Conservation (phyloP, 2,888 invertebrate genomes). For the Eutolmus rufibarbis region DNA sequence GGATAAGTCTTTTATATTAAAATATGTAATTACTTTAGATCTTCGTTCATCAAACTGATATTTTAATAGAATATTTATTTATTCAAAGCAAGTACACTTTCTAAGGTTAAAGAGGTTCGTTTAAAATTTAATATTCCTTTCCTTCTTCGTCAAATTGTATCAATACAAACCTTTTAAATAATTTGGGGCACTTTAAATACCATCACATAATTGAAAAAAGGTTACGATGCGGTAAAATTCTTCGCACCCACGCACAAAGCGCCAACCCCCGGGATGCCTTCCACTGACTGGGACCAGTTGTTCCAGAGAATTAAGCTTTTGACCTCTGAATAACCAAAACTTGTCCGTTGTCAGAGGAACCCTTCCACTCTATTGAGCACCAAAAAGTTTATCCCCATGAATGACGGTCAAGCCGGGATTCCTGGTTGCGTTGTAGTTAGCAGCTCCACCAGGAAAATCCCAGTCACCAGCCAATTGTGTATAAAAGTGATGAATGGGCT, state of each 20-base stretch:
- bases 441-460: neutral
- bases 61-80: no score
- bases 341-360: conserved; percentile 16
- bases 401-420: neutral
- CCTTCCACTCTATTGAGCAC: conserved; percentile 22
- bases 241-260: neutral
- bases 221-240: neutral
- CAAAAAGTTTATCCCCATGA: conserved; percentile 28
- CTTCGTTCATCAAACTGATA: no score
- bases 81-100: neutral
- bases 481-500: conserved; percentile 42
- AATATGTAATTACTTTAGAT: no score
- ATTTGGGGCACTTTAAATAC: neutral
- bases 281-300: neutral
- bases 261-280: neutral
- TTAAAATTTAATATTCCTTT: neutral
- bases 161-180: neutral
- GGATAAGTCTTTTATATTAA: no score
- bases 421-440: conserved; percentile 3
- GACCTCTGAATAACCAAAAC: conserved; percentile 34
- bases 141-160: neutral
- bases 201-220: neutral
- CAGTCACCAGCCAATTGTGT: conserved; percentile 40
- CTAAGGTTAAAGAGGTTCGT: neutral
- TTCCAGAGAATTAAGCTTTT: conserved; percentile 33